Evolutionary conservation across 2,888 invertebrate species (phyloP).

Genomic region (Criorhina ranunculi): DNA sequence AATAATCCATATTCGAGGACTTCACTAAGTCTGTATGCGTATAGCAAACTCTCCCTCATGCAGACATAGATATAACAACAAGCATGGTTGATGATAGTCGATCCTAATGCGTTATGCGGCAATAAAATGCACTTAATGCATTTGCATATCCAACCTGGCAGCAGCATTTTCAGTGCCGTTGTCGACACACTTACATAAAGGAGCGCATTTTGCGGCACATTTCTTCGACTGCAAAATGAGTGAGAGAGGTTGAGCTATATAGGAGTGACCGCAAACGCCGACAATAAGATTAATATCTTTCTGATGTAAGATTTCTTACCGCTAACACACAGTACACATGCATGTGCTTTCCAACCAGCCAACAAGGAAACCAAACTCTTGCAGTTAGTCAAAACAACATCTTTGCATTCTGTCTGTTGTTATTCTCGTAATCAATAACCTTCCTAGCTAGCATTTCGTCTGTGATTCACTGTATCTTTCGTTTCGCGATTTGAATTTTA

Average conservation of each 20-base stretch:
- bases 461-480: slow-evolving; percentile 44
- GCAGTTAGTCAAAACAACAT: slow-evolving; percentile 1
- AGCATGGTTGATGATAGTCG: slow-evolving; percentile 61
- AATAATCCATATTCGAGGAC: slow-evolving; percentile 55
- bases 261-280: slow-evolving; percentile 60
- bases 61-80: slow-evolving; percentile 16
- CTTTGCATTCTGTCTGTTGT: background rate
- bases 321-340: slow-evolving; percentile 48
- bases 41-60: slow-evolving; percentile 2
- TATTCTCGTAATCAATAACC: background rate
- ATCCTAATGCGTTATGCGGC: slow-evolving; percentile 78
- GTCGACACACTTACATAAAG: slow-evolving; percentile 58
- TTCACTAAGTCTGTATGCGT: slow-evolving; percentile 14
- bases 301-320: slow-evolving; percentile 71
- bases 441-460: background rate
- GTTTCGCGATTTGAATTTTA: slow-evolving; percentile 59
- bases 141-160: slow-evolving; percentile 62
- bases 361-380: background rate
- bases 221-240: slow-evolving; percentile 28
- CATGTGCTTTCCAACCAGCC: background rate
- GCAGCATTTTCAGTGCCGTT: slow-evolving; percentile 21
- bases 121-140: slow-evolving; percentile 82
- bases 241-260: slow-evolving; percentile 26
- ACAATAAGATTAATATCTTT: slow-evolving; percentile 75
- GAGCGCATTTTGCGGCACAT: slow-evolving; percentile 46